These are phyloP conservation scores for Andrena chrysosceles DNA, from an alignment of 2,888 invertebrate genomes.

Conservation along the genomic window DNA sequence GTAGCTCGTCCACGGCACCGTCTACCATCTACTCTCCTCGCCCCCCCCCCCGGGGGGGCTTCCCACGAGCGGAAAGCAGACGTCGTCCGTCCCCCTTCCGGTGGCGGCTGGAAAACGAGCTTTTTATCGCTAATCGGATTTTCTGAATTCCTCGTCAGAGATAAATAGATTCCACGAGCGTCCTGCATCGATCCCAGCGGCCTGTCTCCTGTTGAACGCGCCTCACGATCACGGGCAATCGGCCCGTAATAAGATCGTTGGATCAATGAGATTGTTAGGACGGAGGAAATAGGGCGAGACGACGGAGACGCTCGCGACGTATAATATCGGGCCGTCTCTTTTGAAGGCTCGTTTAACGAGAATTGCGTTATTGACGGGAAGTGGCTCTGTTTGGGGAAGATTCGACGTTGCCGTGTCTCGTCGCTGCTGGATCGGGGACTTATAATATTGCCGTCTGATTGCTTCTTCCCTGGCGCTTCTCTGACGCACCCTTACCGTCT, in stretches of 20 bases:
- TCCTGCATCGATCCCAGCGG: slow-evolving; percentile 13
- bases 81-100: slow-evolving; percentile 39
- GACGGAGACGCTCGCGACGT: slow-evolving; percentile 19
- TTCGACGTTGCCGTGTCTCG: neutral
- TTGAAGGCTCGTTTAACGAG: slow-evolving; percentile 50
- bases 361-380: slow-evolving; percentile 54
- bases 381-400: slow-evolving; percentile 45
- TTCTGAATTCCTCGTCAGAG: slow-evolving; percentile 58
- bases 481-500: neutral
- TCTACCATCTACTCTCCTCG: neutral
- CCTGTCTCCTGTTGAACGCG: slow-evolving; percentile 24
- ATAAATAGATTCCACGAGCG: slow-evolving; percentile 57
- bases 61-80: slow-evolving; percentile 31
- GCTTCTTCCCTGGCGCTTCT: neutral
- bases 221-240: slow-evolving; percentile 41
- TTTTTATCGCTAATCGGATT: slow-evolving; percentile 72
- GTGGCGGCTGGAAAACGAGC: slow-evolving; percentile 58
- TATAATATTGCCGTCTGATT: slow-evolving; percentile 35
- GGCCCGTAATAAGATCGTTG: slow-evolving; percentile 55
- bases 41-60: neutral
- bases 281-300: slow-evolving; percentile 29
- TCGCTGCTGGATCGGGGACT: slow-evolving; percentile 24
- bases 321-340: slow-evolving; percentile 38
- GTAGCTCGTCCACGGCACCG: slow-evolving; percentile 17
- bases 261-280: slow-evolving; percentile 51